phyloP scores from a whole-genome alignment of 2,888 invertebrate genomes.

The Sesia bembeciformis region DNA sequence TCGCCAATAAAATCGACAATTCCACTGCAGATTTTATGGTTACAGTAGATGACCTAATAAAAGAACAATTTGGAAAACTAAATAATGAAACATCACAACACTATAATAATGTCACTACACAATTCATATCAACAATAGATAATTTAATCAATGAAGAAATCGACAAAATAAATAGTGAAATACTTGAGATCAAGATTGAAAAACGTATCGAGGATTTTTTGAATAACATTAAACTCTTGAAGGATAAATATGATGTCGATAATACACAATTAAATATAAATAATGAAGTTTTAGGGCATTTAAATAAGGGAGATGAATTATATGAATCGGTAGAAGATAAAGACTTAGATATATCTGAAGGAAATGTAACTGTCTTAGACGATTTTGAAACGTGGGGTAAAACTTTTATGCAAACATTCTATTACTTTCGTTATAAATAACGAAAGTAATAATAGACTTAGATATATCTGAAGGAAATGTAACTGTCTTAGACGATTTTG shows the following conservation, averaged over 20 bases:
- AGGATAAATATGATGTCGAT: not conserved
- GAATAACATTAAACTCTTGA: not conserved
- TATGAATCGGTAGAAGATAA: not conserved
- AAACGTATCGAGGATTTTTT: not conserved
- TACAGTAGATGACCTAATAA: constrained; percentile 32
- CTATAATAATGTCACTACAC: not conserved
- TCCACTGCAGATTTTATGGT: constrained; percentile 22
- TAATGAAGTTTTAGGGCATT: not conserved
- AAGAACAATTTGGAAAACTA: constrained; percentile 20
- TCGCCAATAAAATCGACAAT: constrained; percentile 22
- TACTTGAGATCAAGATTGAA: no score
- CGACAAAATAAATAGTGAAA: no score
- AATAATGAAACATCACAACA: not conserved
- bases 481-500: constrained; percentile 18
- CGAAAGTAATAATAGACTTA: no score
- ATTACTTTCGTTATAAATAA: no score
- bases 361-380: constrained; percentile 12
- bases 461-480: constrained; percentile 9
- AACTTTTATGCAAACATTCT: no score
- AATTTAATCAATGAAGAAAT: no score
- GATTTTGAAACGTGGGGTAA: constrained; percentile 45
- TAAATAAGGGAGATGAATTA: not conserved
- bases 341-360: constrained; percentile 1
- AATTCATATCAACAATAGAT: not conserved
- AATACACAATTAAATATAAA: not conserved